Base-by-base conservation (phyloP, 2,888 invertebrate species). In the Oligia latruncula region DNA sequence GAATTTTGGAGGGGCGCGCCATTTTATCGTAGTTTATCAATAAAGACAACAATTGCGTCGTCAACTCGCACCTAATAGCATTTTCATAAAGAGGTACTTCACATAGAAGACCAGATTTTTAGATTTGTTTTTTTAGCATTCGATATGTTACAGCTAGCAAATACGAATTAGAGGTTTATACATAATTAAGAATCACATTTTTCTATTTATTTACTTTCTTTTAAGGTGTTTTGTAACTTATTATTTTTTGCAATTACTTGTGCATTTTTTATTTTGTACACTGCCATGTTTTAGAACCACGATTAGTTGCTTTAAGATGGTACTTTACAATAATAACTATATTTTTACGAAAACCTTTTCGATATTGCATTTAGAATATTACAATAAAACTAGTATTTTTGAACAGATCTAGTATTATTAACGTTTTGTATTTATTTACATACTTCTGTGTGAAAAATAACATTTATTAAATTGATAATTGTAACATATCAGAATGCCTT, bases 401-500 rank as follows among this genome's bases (percentile, higher is more conserved):
- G 20, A 80, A 66, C 68, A 66, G 71, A 76, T 84, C 71, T 80
- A 87, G n/a, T 83, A 46, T 65, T 72, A 73, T 60, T 64, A 60
- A 49, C 46, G 2, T 64, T 84, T 86, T 84, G 29, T 87, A 76
- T 82, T 80, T 73, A 76, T 78, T 71, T 79, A 73, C 46, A 60
- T 62, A 66, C 0, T 29, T 15, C 40, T 40, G 13, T 67, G 55
- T 64, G 62, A 35, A 76, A 81, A 73, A 15, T 29, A 15, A 72
- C 29, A 71, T 70, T 78, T 70, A 40, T 66, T 58, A 65, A 64
- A 55, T 84, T 78, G 83, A 77, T 88, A 81, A 81, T 87, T 90
- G 89, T 88, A 88, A 89, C 85, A 88, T 84, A 81, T 83, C 70
- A 75, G 79, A 81, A 82, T 81, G 85, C 84, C 83, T 88, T 87